These are phyloP conservation scores for Dexiosoma caninum DNA, from an alignment of 2,888 invertebrate genomes.

Conservation along the genomic window DNA sequence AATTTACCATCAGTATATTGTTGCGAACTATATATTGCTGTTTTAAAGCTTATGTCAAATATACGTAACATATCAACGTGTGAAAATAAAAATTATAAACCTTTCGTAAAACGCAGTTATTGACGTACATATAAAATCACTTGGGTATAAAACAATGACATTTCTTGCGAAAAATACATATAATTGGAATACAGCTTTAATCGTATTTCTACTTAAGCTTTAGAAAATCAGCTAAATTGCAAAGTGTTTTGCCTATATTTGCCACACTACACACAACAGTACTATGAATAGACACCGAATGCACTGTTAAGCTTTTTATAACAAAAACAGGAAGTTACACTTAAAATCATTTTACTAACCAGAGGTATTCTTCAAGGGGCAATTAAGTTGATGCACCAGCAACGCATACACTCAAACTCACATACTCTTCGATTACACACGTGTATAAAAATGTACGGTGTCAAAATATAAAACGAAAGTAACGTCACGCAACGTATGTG, in stretches of 20 bases:
- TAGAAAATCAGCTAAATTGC: constrained; percentile 18
- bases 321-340: constrained; percentile 66
- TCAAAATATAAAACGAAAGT: constrained; percentile 55
- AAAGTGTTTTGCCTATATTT: not conserved
- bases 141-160: too few relatives aligned
- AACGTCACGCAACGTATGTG: constrained; percentile 60
- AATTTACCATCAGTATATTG: too few relatives aligned
- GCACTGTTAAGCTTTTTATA: constrained; percentile 37
- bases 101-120: too few relatives aligned
- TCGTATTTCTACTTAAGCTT: too few relatives aligned
- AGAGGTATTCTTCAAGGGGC: constrained; percentile 74
- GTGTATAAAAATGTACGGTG: constrained; percentile 22
- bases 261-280: not conserved
- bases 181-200: too few relatives aligned
- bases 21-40: too few relatives aligned
- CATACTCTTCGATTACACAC: not conserved
- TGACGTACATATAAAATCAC: too few relatives aligned
- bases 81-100: too few relatives aligned
- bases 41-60: too few relatives aligned
- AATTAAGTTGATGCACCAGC: constrained; percentile 69
- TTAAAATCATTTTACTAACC: constrained; percentile 67
- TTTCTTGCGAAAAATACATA: too few relatives aligned
- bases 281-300: constrained; percentile 29
- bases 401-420: not conserved
- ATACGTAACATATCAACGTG: too few relatives aligned